Percentiles rank a stretch among this genome's conserved stretches.
These are phyloP conservation scores for Lasioglossum vierecki DNA, from an alignment of 2,888 invertebrate species.

Conservation along the genomic window DNA sequence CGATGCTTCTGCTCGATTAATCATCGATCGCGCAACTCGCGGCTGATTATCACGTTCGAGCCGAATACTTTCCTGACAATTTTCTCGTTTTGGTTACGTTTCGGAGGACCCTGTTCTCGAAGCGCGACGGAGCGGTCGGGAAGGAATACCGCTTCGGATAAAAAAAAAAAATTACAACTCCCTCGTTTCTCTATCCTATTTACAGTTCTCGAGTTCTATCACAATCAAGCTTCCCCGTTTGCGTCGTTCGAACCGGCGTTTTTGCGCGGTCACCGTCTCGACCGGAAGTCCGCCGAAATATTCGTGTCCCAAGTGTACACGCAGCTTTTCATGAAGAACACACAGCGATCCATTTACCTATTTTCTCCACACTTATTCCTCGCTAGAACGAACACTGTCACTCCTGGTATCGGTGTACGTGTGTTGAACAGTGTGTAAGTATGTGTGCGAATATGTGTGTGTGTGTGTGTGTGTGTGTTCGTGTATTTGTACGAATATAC, in stretches of 20 bases:
- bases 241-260: neutral
- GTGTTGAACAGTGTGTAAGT: slow-evolving; percentile 9
- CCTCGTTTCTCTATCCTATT: neutral
- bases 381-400: slow-evolving; percentile 77
- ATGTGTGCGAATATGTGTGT: neutral
- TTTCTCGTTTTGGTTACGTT: neutral
- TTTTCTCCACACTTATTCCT: slow-evolving; percentile 68
- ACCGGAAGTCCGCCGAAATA: neutral
- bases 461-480: neutral
- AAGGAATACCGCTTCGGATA: neutral
- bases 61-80: slow-evolving; percentile 9
- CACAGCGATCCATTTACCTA: slow-evolving; percentile 42
- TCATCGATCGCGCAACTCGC: neutral
- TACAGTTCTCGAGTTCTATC: slow-evolving; percentile 9
- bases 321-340: slow-evolving; percentile 1
- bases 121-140: neutral
- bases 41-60: slow-evolving; percentile 9
- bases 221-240: neutral
- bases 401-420: slow-evolving; percentile 61
- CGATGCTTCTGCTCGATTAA: neutral
- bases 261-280: neutral
- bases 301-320: neutral
- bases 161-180: slow-evolving; percentile 7
- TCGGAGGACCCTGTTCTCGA: slow-evolving; percentile 1
- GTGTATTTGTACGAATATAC: slow-evolving; percentile 18